Base-by-base conservation (phyloP, 2,888 invertebrate genomes). In the Lutraria lutraria region DNA sequence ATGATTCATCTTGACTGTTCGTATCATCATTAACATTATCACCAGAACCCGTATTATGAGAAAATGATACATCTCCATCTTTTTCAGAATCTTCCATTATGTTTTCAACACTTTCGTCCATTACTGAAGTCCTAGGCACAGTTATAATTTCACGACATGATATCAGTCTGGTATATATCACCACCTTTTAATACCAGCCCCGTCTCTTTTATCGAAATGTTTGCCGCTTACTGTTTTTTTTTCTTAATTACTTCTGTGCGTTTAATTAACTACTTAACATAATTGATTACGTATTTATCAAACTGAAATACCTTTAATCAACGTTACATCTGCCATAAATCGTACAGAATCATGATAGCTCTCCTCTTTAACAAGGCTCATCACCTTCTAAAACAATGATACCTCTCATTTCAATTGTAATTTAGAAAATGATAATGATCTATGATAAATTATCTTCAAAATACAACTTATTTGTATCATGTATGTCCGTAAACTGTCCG, bases 71-170 rank as follows among this genome's bases (percentile, higher is more conserved):
- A 19, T 81, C 43, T 16, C 56, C 25, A n/a, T 81, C 21, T 0
- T 19, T 52, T 19, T 87, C 76, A 31, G 56, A 68, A 54, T 82
- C 82, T 82, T 56, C 87, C 87, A 87, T 87, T 16, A 10, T 81
- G n/a, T 82, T 76, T 63, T 34, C 68, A 34, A 19, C 29, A 21
- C 34, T 54, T 31, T 76, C 87, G 34, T 43, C 82, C 16, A 16
- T 82, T 10, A 60, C n/a, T 29, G 76, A 29, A n/a, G 82, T 72
- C 4, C 60, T 52, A 25, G 86, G 86, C 43, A 86, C 76, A 16
- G 76, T 34, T 1, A 34, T 15, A 31, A 15, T 31, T 34, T 76
- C 76, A 83, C 52, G 19, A 34, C 43, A n/a, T 63, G 43, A 8
- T 19, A 19, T 52, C 31, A 3, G 81, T 12, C 63, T 31, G 10